Base-by-base conservation (phyloP, 2,113 vertebrate genomes). In the Amphiprion percula region DNA sequence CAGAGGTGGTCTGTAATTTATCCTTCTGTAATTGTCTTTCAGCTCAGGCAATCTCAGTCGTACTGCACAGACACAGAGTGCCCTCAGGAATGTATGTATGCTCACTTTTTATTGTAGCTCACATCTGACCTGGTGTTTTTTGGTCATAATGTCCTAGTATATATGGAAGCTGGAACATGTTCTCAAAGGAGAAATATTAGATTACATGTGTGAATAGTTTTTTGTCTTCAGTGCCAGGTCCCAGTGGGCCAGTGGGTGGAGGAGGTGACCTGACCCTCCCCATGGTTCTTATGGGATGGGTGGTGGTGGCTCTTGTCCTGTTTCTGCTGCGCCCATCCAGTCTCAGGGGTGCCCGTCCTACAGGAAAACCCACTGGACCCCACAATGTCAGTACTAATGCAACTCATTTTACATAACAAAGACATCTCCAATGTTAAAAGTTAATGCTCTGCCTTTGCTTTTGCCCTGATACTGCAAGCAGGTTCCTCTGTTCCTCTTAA, bases 41-140 rank as follows among this genome's bases (percentile, higher is more conserved):
- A 99, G 98, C 94, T 99, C 79, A 96, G 98, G 89, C 97, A 99
- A 88, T 97, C 98, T 74, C 98, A 99, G 93, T 97, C 97, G 1
- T 99, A 98, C 94, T 99, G 98, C 92, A 99, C 97, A 85, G 98
- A 99, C 91, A 97, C 94, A 49, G 97, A 97, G 87, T 99, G 98
- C 90, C 96, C 97, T 93, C 96, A 97, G 88, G 98, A 99, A 94
- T 80, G 98, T 99, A 94, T 94, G 98, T 97, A 94, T 77, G 10
- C 65, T 10, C 28, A 33, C 33, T 21, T 30, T 24, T 56, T 33
- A 10, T 28, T 70, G 19, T 54, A 6, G 4, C 41, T 66, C 54
- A 26, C 8, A 21, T 21, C 15, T 53, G n/a, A 49, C 5, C 5
- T 19, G 10, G 4, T 39, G 55, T n/a, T 52, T 26, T 24, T 69